Evolutionary conservation across 2,888 invertebrate genomes (phyloP).

Genomic region (Agrotis segetum): DNA sequence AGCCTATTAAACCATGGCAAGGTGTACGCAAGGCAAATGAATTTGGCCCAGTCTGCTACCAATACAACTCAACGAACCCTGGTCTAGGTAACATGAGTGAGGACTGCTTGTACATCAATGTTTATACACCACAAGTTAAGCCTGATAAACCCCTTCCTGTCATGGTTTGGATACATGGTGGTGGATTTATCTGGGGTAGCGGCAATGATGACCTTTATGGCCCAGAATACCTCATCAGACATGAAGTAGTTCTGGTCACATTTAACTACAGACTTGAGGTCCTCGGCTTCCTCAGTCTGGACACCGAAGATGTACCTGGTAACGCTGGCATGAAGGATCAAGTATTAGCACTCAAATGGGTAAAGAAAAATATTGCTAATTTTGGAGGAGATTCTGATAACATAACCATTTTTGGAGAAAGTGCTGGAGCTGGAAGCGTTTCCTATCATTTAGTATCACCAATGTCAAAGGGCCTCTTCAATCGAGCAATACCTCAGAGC

Average conservation of each 20-base stretch:
- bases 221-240: slow-evolving; percentile 81
- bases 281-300: slow-evolving; percentile 82
- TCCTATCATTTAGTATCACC: slow-evolving; percentile 83
- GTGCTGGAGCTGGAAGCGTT: slow-evolving; percentile 80
- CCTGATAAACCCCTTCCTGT: slow-evolving; percentile 74
- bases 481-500: slow-evolving; percentile 92
- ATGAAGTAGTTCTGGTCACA: slow-evolving; percentile 82
- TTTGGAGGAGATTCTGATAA: slow-evolving; percentile 85
- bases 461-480: slow-evolving; percentile 84
- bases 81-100: slow-evolving; percentile 70
- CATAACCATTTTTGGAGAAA: slow-evolving; percentile 86
- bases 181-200: slow-evolving; percentile 77
- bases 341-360: slow-evolving; percentile 84
- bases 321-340: slow-evolving; percentile 88
- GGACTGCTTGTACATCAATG: slow-evolving; percentile 84
- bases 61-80: slow-evolving; percentile 33
- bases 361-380: slow-evolving; percentile 78
- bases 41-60: slow-evolving; percentile 76
- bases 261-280: slow-evolving; percentile 83
- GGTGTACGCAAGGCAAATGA: slow-evolving; percentile 79
- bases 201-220: slow-evolving; percentile 79
- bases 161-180: slow-evolving; percentile 85
- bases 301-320: slow-evolving; percentile 83
- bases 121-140: slow-evolving; percentile 78
- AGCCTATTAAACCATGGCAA: slow-evolving; percentile 77